Conservation (phyloP, 2,888 invertebrate genomes). For the Phorcus lineatus region DNA sequence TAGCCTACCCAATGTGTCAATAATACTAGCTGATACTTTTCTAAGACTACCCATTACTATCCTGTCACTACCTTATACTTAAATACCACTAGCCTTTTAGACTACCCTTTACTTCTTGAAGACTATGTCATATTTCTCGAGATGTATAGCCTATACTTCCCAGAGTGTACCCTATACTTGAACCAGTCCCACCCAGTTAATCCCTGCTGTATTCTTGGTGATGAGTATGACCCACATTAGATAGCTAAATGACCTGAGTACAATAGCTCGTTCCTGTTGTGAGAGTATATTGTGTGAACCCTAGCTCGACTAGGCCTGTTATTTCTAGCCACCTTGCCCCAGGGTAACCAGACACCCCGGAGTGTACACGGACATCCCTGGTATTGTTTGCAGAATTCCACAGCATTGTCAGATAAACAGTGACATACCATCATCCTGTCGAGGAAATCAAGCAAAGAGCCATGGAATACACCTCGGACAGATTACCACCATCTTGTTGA, state of each 20-base stretch:
- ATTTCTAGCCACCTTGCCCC: background rate
- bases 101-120: too few species aligned
- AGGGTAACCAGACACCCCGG: background rate
- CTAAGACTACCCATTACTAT: too few species aligned
- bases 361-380: background rate
- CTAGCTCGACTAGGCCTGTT: background rate
- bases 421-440: conserved; percentile 4
- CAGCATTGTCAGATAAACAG: conserved; percentile 3
- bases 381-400: background rate
- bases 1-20: too few species aligned
- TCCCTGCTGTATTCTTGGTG: too few species aligned
- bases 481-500: conserved; percentile 5
- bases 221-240: background rate
- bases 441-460: background rate
- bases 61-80: too few species aligned
- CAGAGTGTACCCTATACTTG: too few species aligned
- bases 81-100: too few species aligned
- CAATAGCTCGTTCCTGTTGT: background rate
- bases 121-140: too few species aligned
- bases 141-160: too few species aligned
- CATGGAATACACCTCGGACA: background rate
- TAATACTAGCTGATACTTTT: too few species aligned
- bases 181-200: too few species aligned
- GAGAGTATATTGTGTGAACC: background rate
- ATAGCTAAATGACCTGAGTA: background rate